Conservation (phyloP, 2,113 vertebrate species). For the Zapornia atra region DNA sequence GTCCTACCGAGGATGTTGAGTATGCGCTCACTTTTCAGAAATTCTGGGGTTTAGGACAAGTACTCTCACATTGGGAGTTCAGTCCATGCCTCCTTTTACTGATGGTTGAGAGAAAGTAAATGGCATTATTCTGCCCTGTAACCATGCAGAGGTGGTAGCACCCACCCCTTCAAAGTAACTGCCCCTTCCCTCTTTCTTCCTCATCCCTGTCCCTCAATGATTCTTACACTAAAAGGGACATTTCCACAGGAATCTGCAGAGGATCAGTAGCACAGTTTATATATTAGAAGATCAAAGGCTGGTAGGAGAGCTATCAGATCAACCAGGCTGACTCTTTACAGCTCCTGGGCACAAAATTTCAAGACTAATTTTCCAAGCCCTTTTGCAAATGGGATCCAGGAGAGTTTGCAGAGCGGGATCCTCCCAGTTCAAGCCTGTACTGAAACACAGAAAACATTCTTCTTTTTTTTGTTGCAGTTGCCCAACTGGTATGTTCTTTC, state of each 20-base stretch:
- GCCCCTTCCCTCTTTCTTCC: neutral
- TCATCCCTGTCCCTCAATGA: neutral
- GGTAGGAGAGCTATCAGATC: neutral
- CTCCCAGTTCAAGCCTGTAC: conserved; percentile 12
- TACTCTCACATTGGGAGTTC: neutral
- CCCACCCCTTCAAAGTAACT: neutral
- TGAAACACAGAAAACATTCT: conserved; percentile 39
- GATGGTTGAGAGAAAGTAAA: neutral
- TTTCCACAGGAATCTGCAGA: neutral
- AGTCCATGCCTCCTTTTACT: neutral
- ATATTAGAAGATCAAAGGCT: neutral
- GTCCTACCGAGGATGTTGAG: neutral
- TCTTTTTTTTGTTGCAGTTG: conserved; percentile 21
- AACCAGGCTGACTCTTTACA: neutral
- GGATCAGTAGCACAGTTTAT: neutral
- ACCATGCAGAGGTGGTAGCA: neutral
- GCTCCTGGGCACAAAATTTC: neutral
- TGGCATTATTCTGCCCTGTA: neutral
- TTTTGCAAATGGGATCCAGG: neutral
- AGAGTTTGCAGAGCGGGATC: neutral
- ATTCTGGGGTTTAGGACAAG: neutral
- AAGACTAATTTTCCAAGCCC: neutral
- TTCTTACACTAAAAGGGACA: neutral
- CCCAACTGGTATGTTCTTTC: conserved; percentile 36
- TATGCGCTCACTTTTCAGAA: neutral